A percentile compares a stretch with the other conserved stretches of the same genome.
These are phyloP conservation scores for Spinibarbus caldwelli DNA, from an alignment of 2,797 vertebrate species.

Conservation along the genomic window DNA sequence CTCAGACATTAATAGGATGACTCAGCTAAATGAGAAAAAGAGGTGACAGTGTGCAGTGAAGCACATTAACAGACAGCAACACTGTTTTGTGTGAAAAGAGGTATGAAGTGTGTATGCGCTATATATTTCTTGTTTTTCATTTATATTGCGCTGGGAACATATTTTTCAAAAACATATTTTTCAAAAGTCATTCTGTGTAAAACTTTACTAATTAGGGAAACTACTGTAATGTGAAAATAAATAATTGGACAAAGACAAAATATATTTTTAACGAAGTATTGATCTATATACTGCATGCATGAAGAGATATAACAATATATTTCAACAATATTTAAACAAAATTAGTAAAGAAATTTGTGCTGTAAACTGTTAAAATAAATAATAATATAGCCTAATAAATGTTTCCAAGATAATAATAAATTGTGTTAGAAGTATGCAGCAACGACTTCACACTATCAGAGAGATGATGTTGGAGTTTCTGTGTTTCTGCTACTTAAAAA, in stretches of 20 bases:
- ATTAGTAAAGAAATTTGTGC: not conserved
- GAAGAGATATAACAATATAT: not conserved
- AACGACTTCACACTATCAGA: no score
- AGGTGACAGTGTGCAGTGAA: not conserved
- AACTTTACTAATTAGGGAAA: not conserved
- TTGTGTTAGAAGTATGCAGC: not conserved
- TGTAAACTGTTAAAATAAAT: not conserved
- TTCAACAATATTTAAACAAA: not conserved
- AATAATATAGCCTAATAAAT: no score
- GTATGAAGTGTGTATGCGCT: not conserved
- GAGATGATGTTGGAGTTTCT: no score
- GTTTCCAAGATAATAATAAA: not conserved
- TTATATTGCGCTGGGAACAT: not conserved
- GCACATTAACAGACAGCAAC: not conserved
- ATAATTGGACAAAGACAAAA: not conserved
- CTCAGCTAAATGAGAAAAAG: constrained; percentile 1
- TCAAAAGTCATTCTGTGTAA: not conserved
- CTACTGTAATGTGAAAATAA: not conserved
- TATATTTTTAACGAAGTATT: not conserved
- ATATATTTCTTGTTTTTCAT: not conserved
- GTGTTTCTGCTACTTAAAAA: no score
- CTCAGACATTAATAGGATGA: constrained; percentile 2
- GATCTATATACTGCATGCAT: not conserved
- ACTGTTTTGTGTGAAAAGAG: constrained; percentile 13
- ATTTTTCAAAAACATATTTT: no score